Conservation (phyloP, 2,113 vertebrate genomes). For the Zosterops borbonicus region DNA sequence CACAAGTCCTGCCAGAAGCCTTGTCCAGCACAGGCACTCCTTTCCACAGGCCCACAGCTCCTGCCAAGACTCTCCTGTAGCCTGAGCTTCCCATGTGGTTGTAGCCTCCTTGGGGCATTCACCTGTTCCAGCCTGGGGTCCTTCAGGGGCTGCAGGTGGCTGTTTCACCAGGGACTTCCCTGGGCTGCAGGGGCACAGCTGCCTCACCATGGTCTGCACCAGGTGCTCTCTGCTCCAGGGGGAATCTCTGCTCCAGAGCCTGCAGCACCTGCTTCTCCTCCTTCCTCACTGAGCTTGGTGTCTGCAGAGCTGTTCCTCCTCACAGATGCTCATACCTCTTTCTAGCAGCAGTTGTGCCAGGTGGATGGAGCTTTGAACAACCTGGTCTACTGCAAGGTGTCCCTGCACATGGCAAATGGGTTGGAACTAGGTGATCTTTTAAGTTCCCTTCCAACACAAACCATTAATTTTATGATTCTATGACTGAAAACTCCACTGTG, state of each 20-base stretch:
- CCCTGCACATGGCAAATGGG: background rate
- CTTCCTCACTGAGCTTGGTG: background rate
- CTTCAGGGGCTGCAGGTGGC: background rate
- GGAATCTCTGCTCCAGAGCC: background rate
- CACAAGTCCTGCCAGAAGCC: background rate
- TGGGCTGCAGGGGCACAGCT: background rate
- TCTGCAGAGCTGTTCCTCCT: background rate
- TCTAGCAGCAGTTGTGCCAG: background rate
- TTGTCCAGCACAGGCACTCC: fast-evolving
- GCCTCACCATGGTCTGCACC: background rate
- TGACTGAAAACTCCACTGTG: background rate
- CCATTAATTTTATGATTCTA: background rate
- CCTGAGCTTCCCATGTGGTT: fast-evolving
- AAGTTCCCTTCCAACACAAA: background rate
- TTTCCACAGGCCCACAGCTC: background rate
- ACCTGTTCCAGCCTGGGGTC: background rate
- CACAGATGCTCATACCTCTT: background rate
- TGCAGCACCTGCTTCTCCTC: background rate
- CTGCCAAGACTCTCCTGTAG: background rate
- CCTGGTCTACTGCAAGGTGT: background rate
- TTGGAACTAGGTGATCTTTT: background rate
- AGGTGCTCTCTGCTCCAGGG: too few species aligned
- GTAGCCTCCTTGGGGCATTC: background rate
- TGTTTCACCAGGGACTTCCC: background rate
- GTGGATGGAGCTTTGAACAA: background rate